Evolutionary conservation across 2,888 invertebrate species (phyloP).

Genomic region (Eremobia ochroleuca): DNA sequence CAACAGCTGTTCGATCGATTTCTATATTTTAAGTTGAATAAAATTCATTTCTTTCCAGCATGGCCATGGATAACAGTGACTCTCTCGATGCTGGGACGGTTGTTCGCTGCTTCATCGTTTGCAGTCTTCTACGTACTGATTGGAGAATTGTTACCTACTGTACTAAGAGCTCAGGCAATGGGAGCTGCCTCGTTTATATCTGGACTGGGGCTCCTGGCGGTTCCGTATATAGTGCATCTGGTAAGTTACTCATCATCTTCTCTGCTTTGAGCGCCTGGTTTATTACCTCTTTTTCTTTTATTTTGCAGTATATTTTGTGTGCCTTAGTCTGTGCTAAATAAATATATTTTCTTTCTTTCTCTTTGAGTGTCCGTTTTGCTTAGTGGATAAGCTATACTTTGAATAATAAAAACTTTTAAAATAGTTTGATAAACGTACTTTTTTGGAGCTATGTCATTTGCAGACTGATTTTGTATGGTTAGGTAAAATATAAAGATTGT

Average conservation of each 20-base stretch:
- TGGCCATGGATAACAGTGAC: slow-evolving; percentile 92
- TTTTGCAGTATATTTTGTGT: too few species aligned
- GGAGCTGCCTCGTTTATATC: slow-evolving; percentile 92
- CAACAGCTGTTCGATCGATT: neutral
- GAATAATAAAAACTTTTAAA: neutral
- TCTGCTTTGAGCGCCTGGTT: neutral
- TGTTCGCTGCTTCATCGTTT: slow-evolving; percentile 93
- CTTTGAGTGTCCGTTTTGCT: too few species aligned
- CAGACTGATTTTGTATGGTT: neutral
- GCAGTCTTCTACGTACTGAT: slow-evolving; percentile 93
- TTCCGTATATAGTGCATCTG: slow-evolving; percentile 92
- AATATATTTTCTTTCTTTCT: too few species aligned
- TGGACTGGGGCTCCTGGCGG: slow-evolving; percentile 91
- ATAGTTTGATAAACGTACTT: neutral
- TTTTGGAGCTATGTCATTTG: neutral
- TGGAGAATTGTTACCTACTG: slow-evolving; percentile 93
- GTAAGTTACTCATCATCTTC: slow-evolving; percentile 74
- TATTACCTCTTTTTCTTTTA: too few species aligned
- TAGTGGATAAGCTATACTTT: neutral
- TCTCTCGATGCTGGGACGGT: slow-evolving; percentile 92
- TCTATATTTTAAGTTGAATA: neutral
- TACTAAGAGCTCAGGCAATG: slow-evolving; percentile 92
- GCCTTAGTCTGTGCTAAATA: too few species aligned
- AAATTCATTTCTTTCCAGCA: slow-evolving; percentile 78
- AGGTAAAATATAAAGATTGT: neutral